Percentiles rank a stretch among this genome's conserved stretches.
Evolutionary conservation across 1,140 invertebrate genomes (phyloP).

Genomic region (Delia radicum): DNA sequence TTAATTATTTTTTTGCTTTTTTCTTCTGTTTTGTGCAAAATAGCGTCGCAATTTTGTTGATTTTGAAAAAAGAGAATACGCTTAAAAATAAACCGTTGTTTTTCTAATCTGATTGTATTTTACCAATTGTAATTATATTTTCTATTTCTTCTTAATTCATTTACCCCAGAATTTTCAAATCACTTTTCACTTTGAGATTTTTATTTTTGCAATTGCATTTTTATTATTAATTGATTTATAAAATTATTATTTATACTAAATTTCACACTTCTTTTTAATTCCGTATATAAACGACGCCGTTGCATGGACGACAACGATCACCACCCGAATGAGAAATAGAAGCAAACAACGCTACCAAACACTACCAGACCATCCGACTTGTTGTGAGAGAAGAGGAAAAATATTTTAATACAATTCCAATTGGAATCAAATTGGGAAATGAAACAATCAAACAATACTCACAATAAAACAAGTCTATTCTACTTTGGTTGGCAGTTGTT

Average conservation of each 20-base stretch:
- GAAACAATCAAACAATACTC: neutral
- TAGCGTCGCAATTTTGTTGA: neutral
- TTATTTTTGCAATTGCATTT: neutral
- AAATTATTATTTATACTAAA: neutral
- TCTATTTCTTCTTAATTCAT: too few species aligned
- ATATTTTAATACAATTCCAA: slow-evolving; percentile 4
- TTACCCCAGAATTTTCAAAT: too few species aligned
- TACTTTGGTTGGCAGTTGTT: too few species aligned
- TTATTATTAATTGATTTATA: neutral
- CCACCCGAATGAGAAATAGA: slow-evolving; percentile 24
- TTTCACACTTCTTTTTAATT: neutral
- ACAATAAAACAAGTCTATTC: too few species aligned
- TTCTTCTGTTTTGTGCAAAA: neutral
- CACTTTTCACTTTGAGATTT: too few species aligned
- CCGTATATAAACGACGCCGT: slow-evolving; percentile 23
- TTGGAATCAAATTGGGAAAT: slow-evolving; percentile 20
- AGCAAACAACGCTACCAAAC: neutral
- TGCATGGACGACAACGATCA: slow-evolving; percentile 24
- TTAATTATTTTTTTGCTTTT: neutral
- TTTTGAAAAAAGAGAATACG: too few species aligned
- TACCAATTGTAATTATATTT: too few species aligned
- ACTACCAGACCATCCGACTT: neutral
- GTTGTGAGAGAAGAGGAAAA: neutral
- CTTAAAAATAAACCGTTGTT: too few species aligned
- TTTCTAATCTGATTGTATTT: too few species aligned